phyloP scores from a whole-genome alignment of 64 coral and sea anemone genomes.

The Montipora sp. region DNA sequence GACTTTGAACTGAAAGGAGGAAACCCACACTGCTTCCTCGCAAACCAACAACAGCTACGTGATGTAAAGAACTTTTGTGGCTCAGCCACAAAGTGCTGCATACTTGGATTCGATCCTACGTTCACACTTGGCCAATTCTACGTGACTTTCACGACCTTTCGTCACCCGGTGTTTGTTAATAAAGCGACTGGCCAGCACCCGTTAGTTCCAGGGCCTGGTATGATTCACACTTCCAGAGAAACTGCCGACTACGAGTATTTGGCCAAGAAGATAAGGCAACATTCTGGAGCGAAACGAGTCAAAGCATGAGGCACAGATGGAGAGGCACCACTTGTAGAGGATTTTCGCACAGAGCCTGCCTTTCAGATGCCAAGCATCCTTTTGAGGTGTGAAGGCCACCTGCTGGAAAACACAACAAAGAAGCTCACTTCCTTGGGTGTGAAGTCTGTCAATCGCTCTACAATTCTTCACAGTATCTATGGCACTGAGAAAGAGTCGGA shows the following conservation, averaged over 20 bases:
- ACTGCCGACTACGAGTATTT: slow-evolving; percentile 31
- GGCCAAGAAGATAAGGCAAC: slow-evolving; percentile 14
- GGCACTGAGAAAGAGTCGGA: slow-evolving; percentile 11
- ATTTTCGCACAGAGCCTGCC: background rate
- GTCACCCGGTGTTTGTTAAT: slow-evolving; percentile 21
- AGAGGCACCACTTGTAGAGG: slow-evolving; percentile 17
- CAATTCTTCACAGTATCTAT: slow-evolving; percentile 20
- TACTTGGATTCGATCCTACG: slow-evolving; percentile 3
- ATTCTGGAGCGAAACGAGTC: slow-evolving; percentile 24
- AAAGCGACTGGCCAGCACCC: background rate
- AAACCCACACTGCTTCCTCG: background rate
- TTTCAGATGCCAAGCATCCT: background rate
- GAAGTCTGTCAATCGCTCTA: background rate
- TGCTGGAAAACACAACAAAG: slow-evolving; percentile 1
- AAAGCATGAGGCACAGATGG: slow-evolving; percentile 30
- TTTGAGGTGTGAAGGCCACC: slow-evolving; percentile 1
- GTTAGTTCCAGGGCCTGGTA: slow-evolving; percentile 21
- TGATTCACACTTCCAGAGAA: slow-evolving; percentile 18
- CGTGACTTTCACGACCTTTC: slow-evolving; percentile 10
- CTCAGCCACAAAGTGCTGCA: slow-evolving; percentile 23
- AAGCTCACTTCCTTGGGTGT: slow-evolving; percentile 11
- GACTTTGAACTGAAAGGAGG: slow-evolving; percentile 40
- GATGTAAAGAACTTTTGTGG: slow-evolving; percentile 25
- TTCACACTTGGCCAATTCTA: slow-evolving; percentile 38
- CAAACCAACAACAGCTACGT: slow-evolving; percentile 6